These are phyloP conservation scores for Tragelaphus eurycerus DNA, from an alignment of 2,797 vertebrate genomes.

Conservation along the genomic window DNA sequence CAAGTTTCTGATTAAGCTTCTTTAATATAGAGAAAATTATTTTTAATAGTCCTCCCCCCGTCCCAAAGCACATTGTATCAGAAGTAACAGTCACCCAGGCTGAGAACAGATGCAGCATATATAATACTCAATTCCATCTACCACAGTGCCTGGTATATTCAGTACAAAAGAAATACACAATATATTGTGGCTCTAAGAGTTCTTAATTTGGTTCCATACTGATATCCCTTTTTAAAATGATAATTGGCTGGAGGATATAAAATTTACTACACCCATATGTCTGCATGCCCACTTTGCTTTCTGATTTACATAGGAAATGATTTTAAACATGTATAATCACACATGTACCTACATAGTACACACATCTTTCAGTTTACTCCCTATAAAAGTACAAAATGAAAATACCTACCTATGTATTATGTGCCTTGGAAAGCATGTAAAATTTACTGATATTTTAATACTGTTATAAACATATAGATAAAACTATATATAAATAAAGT, in stretches of 20 bases:
- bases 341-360: background rate
- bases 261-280: background rate
- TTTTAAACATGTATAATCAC: background rate
- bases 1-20: conserved; percentile 14
- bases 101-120: background rate
- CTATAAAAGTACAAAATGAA: background rate
- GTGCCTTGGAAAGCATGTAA: background rate
- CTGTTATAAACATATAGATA: conserved; percentile 19
- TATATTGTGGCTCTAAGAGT: background rate
- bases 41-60: background rate
- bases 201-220: conserved; percentile 32
- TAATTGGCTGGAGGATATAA: background rate
- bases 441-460: conserved; percentile 24
- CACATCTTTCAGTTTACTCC: background rate
- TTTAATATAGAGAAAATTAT: background rate
- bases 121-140: background rate
- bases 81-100: background rate
- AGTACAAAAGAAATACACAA: background rate
- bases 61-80: background rate
- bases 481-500: background rate
- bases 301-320: background rate
- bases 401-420: background rate
- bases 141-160: background rate
- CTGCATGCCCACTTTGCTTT: background rate
- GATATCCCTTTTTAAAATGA: background rate